Base-by-base conservation (phyloP, 92 coral and sea anemone species). In the Paragorgia papillata region DNA sequence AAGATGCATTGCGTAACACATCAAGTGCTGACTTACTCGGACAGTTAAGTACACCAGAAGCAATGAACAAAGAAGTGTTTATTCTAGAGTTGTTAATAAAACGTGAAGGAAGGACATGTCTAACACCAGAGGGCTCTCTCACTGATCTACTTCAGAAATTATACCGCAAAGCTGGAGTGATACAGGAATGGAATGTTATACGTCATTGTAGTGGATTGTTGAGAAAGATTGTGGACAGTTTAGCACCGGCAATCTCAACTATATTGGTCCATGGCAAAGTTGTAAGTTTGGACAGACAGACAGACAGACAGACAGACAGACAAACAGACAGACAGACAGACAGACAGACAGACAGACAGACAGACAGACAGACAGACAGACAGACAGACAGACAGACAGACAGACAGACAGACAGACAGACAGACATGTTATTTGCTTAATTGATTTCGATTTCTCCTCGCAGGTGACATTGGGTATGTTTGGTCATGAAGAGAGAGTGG, bases 221-320 rank as follows among this genome's bases (percentile, higher is more conserved):
- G 2, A 85, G 91, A 32, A 90, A 90, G 73, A 79, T 88, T 14
- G 96, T 85, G 6, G 97, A 92, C 81, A 92, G 97, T 73, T 83
- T 92, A 33, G 97, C 97, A 66, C 97, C 97, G 6, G 96, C 96
- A 14, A 92, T 92, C 62, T 90, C 97, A 13, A 90, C 96, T 24
- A 74, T 92, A 63, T 85, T 92, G 62, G 97, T 92, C 48, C 83
- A 86, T 82, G 97, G 97, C 32, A 92, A 92, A 88, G 97, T 90
- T 92, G 97, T 90, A 57, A 81, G 94, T 73, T 10, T 73, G 0
- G 44, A 15, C 13, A 2, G n/a, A n/a, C n/a, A n/a, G n/a, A n/a
- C n/a, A n/a, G n/a, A n/a, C n/a, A n/a, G n/a, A n/a, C n/a, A n/a
- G n/a, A n/a, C n/a, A n/a, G n/a, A n/a, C n/a, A n/a, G n/a, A n/a